These are phyloP conservation scores for Bombus balteatus DNA, from an alignment of 1,140 invertebrate species.

Conservation along the genomic window DNA sequence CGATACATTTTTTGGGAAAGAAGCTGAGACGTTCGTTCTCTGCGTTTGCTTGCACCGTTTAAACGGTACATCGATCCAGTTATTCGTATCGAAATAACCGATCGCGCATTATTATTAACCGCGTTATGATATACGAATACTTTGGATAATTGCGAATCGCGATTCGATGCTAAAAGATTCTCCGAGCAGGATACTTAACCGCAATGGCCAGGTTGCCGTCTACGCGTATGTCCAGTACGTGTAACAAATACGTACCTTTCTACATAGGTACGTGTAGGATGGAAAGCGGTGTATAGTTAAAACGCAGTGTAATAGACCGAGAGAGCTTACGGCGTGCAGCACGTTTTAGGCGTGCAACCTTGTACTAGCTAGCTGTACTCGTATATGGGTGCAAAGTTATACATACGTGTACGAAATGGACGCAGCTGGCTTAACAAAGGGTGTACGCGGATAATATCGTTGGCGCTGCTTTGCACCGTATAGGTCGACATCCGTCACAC, in stretches of 20 bases:
- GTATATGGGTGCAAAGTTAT: not conserved
- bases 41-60: not conserved
- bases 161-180: constrained; percentile 17
- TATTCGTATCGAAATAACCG: not conserved
- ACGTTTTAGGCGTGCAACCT: constrained; percentile 43
- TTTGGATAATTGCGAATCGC: not conserved
- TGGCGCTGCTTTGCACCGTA: constrained; percentile 21
- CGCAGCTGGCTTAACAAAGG: constrained; percentile 49
- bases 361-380: constrained; percentile 34
- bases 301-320: constrained; percentile 20
- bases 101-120: not conserved
- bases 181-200: not conserved
- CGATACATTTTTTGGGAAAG: too few relatives aligned
- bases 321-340: constrained; percentile 33
- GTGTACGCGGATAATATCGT: constrained; percentile 47
- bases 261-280: not conserved
- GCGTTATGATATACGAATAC: not conserved
- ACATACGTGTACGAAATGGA: constrained; percentile 15
- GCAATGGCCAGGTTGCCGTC: not conserved
- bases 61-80: not conserved
- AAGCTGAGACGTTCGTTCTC: too few relatives aligned
- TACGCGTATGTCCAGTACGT: too few relatives aligned
- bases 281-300: constrained; percentile 7
- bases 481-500: constrained; percentile 10
- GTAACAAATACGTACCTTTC: not conserved